A percentile compares a stretch with the other conserved stretches of the same genome.
These are phyloP conservation scores for Parauchenoglanis ngamensis DNA, from an alignment of 2,797 vertebrate genomes.

Conservation along the genomic window DNA sequence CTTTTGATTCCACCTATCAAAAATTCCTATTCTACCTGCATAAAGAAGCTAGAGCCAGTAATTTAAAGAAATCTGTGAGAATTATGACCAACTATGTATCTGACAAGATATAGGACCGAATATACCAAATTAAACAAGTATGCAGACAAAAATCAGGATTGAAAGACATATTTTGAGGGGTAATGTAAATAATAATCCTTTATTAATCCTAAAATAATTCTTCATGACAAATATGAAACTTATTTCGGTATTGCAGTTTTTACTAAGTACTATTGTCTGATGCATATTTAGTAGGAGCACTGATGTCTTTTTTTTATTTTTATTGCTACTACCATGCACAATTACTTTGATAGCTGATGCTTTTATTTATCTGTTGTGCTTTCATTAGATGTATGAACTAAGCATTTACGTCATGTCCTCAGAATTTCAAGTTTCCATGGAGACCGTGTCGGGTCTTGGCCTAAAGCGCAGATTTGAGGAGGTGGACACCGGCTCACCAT, in stretches of 20 bases:
- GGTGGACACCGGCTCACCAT: constrained; percentile 86
- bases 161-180: not conserved
- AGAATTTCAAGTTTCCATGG: constrained; percentile 86
- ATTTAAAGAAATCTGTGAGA: not conserved
- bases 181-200: not conserved
- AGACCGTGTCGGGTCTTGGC: constrained; percentile 81
- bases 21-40: too few relatives aligned
- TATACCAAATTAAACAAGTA: not conserved
- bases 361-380: not conserved
- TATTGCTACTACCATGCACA: not conserved
- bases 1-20: too few relatives aligned
- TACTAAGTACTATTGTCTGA: not conserved
- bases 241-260: not conserved
- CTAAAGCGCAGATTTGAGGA: constrained; percentile 94
- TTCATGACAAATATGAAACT: not conserved
- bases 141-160: not conserved
- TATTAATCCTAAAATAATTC: not conserved
- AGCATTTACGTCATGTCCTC: constrained; percentile 56
- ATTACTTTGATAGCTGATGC: not conserved
- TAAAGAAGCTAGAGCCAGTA: not conserved
- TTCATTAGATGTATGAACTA: constrained; percentile 9
- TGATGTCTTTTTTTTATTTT: not conserved
- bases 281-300: not conserved
- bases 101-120: not conserved
- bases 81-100: not conserved